These are phyloP conservation scores for human DNA, from an alignment of 2,113 vertebrate genomes.

Conservation along the genomic window GRCh38 chr9:122485001-122485500, in stretches of 20 bases:
- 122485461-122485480: background rate
- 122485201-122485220: background rate
- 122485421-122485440: background rate
- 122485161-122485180: background rate
- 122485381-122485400: background rate
- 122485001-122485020: too few relatives aligned
- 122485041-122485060: background rate
- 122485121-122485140: background rate
- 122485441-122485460: background rate
- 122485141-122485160: background rate
- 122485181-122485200: background rate
- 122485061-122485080: background rate
- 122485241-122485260: background rate
- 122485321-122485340: background rate
- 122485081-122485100: background rate
- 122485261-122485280: background rate
- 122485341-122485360: background rate
- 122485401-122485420: background rate
- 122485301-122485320: background rate
- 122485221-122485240: background rate
- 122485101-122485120: background rate
- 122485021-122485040: too few relatives aligned
- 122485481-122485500: background rate
- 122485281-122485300: background rate
- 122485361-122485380: background rate